These are phyloP conservation scores for Cerastis leucographa DNA, from an alignment of 2,888 invertebrate genomes.

Conservation along the genomic window DNA sequence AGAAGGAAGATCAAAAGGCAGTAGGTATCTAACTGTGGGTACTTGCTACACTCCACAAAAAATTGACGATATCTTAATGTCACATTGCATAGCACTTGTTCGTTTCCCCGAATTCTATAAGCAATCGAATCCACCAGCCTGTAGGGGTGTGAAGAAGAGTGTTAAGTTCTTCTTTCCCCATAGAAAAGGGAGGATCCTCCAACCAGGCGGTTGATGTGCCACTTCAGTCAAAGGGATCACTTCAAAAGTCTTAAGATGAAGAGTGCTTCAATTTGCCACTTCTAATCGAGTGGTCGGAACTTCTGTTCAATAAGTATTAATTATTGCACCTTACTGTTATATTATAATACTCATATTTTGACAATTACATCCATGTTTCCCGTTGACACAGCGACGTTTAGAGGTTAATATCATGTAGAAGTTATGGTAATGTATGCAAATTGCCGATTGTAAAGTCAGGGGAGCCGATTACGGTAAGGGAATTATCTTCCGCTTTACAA, in stretches of 20 bases:
- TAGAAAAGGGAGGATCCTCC: no score
- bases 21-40: no score
- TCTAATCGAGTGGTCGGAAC: not conserved
- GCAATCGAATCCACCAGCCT: no score
- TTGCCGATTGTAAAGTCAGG: slow-evolving; percentile 29
- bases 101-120: no score
- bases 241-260: not conserved
- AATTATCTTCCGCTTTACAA: slow-evolving; percentile 12
- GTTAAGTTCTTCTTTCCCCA: no score
- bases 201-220: no score
- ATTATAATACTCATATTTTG: not conserved
- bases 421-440: slow-evolving; percentile 55
- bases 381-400: not conserved
- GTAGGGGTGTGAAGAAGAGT: no score
- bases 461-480: slow-evolving; percentile 30
- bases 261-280: slow-evolving; percentile 11
- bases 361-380: not conserved
- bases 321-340: not conserved
- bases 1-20: not conserved
- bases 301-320: no score
- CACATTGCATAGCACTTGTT: no score
- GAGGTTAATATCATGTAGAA: slow-evolving; percentile 28
- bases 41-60: no score
- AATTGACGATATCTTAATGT: no score
- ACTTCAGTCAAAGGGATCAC: not conserved